Evolutionary conservation across 2,888 invertebrate species (phyloP).

Genomic region (Acleris cristana): DNA sequence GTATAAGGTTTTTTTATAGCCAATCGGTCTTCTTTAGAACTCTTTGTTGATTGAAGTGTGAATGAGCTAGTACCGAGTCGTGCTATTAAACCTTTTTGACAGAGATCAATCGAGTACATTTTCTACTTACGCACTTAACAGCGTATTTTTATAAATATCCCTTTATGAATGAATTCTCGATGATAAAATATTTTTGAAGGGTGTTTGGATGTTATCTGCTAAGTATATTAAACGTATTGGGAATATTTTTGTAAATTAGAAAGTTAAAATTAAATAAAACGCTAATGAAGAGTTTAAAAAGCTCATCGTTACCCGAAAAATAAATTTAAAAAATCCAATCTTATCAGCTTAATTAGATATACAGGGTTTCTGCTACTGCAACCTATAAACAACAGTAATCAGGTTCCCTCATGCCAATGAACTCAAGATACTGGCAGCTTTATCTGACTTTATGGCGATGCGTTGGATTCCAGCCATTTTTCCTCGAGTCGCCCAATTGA

Average conservation of each 20-base stretch:
- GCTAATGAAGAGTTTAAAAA: no score
- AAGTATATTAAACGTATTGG: no score
- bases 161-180: no score
- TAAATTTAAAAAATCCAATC: not conserved
- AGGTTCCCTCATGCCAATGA: no score
- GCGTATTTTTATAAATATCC: not conserved
- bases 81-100: constrained; percentile 15
- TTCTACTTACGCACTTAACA: not conserved
- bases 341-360: not conserved
- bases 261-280: no score
- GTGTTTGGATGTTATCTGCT: no score
- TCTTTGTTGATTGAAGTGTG: constrained; percentile 25
- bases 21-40: constrained; percentile 27
- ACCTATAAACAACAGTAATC: no score
- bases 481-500: not conserved
- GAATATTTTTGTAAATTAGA: no score
- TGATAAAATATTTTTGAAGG: no score
- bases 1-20: not conserved
- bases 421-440: not conserved
- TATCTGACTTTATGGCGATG: not conserved
- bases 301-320: no score
- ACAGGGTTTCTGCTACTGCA: not conserved
- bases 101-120: constrained; percentile 18
- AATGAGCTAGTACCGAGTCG: constrained; percentile 6
- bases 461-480: not conserved